Conservation (phyloP, 2,797 vertebrate species). For the Girardinus metallicus region DNA sequence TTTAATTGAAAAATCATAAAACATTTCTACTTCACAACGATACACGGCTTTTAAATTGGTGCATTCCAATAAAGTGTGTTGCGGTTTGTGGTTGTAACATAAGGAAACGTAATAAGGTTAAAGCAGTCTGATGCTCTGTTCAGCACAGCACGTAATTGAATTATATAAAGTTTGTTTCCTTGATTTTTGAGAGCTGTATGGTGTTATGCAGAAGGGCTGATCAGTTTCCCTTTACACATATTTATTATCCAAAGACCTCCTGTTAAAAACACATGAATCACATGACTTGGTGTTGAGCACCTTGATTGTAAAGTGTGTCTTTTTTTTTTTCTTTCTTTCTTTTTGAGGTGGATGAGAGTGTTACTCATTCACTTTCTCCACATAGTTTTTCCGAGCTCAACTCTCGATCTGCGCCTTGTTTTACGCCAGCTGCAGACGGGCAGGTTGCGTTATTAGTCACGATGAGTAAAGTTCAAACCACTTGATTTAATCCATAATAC, state of each 20-base stretch:
- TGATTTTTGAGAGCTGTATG: background rate
- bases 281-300: background rate
- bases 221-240: background rate
- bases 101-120: background rate
- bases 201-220: background rate
- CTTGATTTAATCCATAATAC: constrained; percentile 31
- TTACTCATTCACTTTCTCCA: constrained; percentile 64
- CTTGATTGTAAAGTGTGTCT: constrained; percentile 2
- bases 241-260: background rate
- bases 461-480: constrained; percentile 42
- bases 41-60: background rate
- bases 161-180: background rate
- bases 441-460: constrained; percentile 58
- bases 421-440: constrained; percentile 14
- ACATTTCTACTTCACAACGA: background rate
- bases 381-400: constrained; percentile 20
- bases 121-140: background rate
- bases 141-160: background rate
- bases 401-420: constrained; percentile 21
- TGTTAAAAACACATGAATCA: background rate
- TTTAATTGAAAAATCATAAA: background rate
- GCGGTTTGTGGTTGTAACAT: background rate
- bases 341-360: constrained; percentile 7
- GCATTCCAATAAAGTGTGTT: background rate
- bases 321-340: background rate